phyloP scores from a whole-genome alignment of 2,113 vertebrate species.

The Amphiprion percula region DNA sequence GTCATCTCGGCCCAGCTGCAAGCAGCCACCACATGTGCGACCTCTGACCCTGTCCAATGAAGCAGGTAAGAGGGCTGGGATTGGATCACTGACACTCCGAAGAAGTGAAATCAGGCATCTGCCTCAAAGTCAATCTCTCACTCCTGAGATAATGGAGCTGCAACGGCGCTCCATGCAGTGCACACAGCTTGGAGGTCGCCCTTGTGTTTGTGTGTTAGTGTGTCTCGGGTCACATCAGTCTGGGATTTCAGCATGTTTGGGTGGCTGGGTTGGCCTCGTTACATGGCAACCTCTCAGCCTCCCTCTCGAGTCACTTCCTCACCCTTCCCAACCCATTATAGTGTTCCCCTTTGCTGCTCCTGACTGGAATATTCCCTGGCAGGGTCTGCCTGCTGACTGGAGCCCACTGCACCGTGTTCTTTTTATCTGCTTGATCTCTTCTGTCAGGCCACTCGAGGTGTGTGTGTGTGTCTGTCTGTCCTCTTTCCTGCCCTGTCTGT shows the following conservation, averaged over 20 bases:
- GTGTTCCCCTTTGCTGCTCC: conserved; percentile 73
- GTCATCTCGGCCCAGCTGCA: conserved; percentile 59
- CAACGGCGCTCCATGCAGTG: conserved; percentile 37
- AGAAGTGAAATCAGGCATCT: conserved; percentile 75
- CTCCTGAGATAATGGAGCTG: conserved; percentile 66
- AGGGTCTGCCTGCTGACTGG: conserved; percentile 49
- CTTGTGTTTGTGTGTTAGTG: conserved; percentile 21
- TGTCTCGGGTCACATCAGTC: conserved; percentile 46
- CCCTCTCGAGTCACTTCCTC: conserved; percentile 31
- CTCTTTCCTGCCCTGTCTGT: conserved; percentile 26
- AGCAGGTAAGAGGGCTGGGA: conserved; percentile 81
- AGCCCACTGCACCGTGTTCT: conserved; percentile 62
- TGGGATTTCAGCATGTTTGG: conserved; percentile 60
- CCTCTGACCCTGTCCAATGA: conserved; percentile 78
- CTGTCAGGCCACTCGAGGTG: conserved; percentile 52
- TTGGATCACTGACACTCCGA: conserved; percentile 69
- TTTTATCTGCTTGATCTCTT: conserved; percentile 68
- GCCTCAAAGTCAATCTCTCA: conserved; percentile 66
- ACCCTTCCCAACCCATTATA: conserved; percentile 68
- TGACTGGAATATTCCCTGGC: conserved; percentile 56
- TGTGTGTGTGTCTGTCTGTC: conserved; percentile 38
- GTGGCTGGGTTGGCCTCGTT: conserved; percentile 45
- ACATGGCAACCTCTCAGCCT: conserved; percentile 42
- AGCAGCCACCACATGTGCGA: conserved; percentile 42
- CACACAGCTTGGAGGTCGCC: conserved; percentile 25